phyloP scores from a whole-genome alignment of 2,797 vertebrate species.

The Capromys pilorides region DNA sequence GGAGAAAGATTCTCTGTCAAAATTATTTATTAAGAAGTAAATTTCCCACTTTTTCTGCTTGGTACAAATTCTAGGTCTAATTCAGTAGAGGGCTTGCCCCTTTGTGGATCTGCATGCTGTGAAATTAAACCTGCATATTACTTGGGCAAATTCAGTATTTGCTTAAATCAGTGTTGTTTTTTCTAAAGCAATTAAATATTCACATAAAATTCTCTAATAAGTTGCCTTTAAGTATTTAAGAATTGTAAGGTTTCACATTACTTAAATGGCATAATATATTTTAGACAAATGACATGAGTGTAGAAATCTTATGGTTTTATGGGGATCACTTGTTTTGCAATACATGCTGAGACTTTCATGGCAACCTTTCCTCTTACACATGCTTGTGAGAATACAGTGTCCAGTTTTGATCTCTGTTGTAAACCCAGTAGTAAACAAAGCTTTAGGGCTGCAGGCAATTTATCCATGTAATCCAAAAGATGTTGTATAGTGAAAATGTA shows the following conservation, averaged over 20 bases:
- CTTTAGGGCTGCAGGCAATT: background rate
- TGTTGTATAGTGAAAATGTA: background rate
- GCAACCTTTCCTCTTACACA: background rate
- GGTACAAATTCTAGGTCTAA: background rate
- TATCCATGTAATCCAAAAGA: background rate
- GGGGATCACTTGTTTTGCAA: background rate
- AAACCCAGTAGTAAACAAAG: background rate
- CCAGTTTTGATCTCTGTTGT: background rate
- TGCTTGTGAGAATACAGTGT: background rate
- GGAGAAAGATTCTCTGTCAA: background rate
- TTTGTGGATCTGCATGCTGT: background rate
- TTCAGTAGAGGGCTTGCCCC: background rate
- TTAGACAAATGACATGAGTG: background rate
- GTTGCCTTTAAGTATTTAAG: constrained; percentile 3
- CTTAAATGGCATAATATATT: background rate
- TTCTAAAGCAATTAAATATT: background rate
- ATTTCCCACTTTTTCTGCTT: background rate
- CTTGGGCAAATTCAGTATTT: background rate
- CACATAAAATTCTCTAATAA: background rate
- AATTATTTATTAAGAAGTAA: background rate
- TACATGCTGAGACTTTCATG: background rate
- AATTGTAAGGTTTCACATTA: background rate
- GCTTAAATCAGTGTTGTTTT: background rate
- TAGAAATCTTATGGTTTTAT: background rate
- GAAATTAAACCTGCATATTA: background rate